Evolutionary conservation across 2,797 vertebrate species (phyloP), one percentile per base, ranked within the genome.

Genomic region (Myripristis murdjan): DNA sequence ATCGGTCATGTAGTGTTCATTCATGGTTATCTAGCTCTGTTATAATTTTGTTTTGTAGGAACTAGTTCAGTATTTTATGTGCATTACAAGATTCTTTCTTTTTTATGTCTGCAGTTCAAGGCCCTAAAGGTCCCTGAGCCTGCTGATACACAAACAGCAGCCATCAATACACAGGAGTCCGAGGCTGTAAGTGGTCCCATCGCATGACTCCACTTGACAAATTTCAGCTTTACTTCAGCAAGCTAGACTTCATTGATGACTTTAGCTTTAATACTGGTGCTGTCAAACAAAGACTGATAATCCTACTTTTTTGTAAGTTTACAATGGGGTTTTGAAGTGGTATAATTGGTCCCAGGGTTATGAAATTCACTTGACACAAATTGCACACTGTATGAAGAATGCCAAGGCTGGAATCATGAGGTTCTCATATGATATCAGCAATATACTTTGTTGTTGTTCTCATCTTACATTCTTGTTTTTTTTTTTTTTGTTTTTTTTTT

Each of bases 81-180:
- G 63, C 31, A 73, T 31, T 63, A 39, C 46, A 44, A 61, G 52
- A 8, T 80, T 62, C 9, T 28, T 0, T 72, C n/a, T 82, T 67
- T 4, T 74, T 75, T 3, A 2, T 62, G 51, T 10, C 31, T 64
- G 23, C 87, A 99, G 98, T 99, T 97, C 76, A 94, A 82, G 35
- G 95, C 93, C 1, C 83, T 98, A 44, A 91, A 93, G 80, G 24
- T 99, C 79, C 97, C 98, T n/a, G 83, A 96, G 80, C 97, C 98
- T 0, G 91, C 91, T 65, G 97, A 99, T 76, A 97, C 95, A 2
- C 95, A 96, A 16, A 93, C 91, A 0, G 87, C 68, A 9, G 85
- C 89, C 70, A 95, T 99, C 63, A 87, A 91, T 49, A 39, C 85
- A n/a, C 97, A 97, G 82, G 97, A 98, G 73, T 83, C 88, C 47